phyloP scores from a whole-genome alignment of 1,140 invertebrate genomes.

The Anastatus disparis region DNA sequence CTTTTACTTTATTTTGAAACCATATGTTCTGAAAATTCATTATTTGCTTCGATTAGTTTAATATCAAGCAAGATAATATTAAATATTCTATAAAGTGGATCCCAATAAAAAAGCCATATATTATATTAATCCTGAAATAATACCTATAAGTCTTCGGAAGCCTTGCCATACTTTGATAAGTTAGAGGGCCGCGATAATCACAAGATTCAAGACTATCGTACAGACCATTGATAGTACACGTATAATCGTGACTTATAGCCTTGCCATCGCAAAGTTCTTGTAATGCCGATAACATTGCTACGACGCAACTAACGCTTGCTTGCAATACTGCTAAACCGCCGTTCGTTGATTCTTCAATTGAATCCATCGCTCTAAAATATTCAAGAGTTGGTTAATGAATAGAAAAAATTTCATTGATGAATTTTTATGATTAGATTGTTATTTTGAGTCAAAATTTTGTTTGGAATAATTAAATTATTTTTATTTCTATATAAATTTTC shows the following conservation, averaged over 20 bases:
- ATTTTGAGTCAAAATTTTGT: no score
- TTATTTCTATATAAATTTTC: neutral
- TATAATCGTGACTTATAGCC: slow-evolving; percentile 70
- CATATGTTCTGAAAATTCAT: neutral
- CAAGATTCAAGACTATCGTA: slow-evolving; percentile 81
- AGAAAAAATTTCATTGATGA: no score
- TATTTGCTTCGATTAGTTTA: neutral
- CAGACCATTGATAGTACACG: slow-evolving; percentile 75
- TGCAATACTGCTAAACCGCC: slow-evolving; percentile 77
- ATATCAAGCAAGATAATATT: neutral
- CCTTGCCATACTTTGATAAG: slow-evolving; percentile 84
- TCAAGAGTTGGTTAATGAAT: no score
- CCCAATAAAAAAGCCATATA: no score
- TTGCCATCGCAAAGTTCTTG: slow-evolving; percentile 82
- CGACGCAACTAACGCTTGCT: slow-evolving; percentile 85
- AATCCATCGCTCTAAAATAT: slow-evolving; percentile 92
- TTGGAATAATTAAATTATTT: no score
- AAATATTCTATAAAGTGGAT: no score
- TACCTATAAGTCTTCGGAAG: slow-evolving; percentile 82
- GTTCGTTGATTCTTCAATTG: slow-evolving; percentile 81
- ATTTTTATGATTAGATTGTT: no score
- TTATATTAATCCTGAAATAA: no score
- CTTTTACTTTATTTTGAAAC: no score
- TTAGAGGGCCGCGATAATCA: slow-evolving; percentile 85
- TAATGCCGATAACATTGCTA: slow-evolving; percentile 83